A percentile compares a stretch with the other conserved stretches of the same genome.
Evolutionary conservation across 2,113 vertebrate genomes (phyloP).

Genomic region (Callaeas wilsoni): DNA sequence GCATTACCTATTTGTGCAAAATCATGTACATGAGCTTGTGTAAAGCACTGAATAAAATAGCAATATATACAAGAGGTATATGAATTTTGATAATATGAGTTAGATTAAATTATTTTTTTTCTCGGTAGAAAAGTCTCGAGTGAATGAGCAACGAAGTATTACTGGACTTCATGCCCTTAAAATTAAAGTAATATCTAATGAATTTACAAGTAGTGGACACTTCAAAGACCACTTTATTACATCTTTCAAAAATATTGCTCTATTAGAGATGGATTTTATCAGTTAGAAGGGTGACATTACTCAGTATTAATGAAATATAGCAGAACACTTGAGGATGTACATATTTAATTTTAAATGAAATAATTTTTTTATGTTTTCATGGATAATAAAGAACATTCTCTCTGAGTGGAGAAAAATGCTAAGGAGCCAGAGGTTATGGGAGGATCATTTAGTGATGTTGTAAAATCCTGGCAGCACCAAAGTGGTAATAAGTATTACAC

Average conservation of each 20-base stretch:
- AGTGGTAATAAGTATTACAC: not conserved
- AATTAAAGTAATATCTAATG: not conserved
- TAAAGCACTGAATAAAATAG: not conserved
- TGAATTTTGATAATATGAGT: not conserved
- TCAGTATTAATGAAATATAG: slow-evolving; percentile 67
- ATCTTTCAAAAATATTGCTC: slow-evolving; percentile 55
- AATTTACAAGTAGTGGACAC: not conserved
- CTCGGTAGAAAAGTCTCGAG: not conserved
- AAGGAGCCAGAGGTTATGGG: not conserved
- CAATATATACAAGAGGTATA: not conserved
- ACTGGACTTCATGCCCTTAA: not conserved
- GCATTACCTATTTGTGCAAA: not conserved
- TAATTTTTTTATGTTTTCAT: slow-evolving; percentile 63
- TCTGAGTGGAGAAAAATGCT: slow-evolving; percentile 21
- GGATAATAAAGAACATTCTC: slow-evolving; percentile 50
- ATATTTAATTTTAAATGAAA: slow-evolving; percentile 58
- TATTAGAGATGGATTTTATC: slow-evolving; percentile 55
- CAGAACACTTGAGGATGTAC: slow-evolving; percentile 47
- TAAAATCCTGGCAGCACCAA: slow-evolving; percentile 18
- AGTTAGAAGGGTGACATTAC: slow-evolving; percentile 60
- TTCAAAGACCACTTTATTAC: slow-evolving; percentile 36
- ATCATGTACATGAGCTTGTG: not conserved
- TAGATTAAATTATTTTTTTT: not conserved
- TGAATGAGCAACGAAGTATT: not conserved
- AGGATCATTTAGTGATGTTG: not conserved